These are phyloP conservation scores for Macrosteles quadrilineatus DNA, from an alignment of 1,140 invertebrate genomes.

Conservation along the genomic window DNA sequence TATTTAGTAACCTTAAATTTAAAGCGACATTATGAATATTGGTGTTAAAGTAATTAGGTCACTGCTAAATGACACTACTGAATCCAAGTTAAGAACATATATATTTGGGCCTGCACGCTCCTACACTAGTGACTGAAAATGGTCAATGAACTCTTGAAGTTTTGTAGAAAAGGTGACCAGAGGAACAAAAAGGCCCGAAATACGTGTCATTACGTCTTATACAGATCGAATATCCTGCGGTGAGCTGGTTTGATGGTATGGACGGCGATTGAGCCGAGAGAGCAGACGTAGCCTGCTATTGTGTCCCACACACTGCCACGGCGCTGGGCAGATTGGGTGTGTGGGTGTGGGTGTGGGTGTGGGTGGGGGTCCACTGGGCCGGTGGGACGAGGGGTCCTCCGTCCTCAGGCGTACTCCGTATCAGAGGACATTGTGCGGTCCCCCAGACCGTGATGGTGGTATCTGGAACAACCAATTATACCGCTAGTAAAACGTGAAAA, in stretches of 20 bases:
- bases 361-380: conserved; percentile 25
- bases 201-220: conserved; percentile 29
- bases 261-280: conserved; percentile 37
- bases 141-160: too few species aligned
- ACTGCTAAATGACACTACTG: too few species aligned
- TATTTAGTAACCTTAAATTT: too few species aligned
- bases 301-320: conserved; percentile 35
- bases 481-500: neutral
- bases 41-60: too few species aligned
- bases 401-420: conserved; percentile 71
- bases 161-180: too few species aligned
- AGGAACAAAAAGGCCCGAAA: too few species aligned
- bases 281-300: conserved; percentile 37
- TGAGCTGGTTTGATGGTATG: conserved; percentile 39
- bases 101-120: too few species aligned
- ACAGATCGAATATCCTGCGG: conserved; percentile 33
- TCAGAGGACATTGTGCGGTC: conserved; percentile 67
- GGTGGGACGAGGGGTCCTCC: neutral
- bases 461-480: conserved; percentile 10
- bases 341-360: neutral
- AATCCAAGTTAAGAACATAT: too few species aligned
- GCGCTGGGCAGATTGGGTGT: conserved; percentile 13
- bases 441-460: conserved; percentile 51
- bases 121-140: too few species aligned
- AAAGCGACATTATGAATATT: too few species aligned